Evolutionary conservation across 1,140 invertebrate genomes (phyloP), one percentile per base, ranked within the genome.

Genomic region (Holotrichia oblita): DNA sequence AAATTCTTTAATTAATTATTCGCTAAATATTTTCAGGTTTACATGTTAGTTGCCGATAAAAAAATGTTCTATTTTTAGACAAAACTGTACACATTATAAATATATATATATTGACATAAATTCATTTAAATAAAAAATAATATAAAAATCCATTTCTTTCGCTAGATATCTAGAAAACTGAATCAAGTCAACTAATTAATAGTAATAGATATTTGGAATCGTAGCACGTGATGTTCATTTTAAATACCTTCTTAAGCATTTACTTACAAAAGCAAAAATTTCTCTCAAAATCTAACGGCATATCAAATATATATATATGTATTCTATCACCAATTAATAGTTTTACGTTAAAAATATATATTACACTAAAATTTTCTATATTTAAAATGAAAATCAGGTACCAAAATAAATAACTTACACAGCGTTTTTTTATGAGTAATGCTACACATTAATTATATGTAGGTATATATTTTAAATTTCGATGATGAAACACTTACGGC

Each of bases 321-420:
- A 22, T 55, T 55, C 48, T 69, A 69, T 34, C 61, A 17, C 61
- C 61, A 6, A 69, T 55, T 55, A 55, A 55, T n/a, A 55, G 48
- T 17, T 6, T 17, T 44, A 41, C 40, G 22, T 40, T 40, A 74
- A 74, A 74, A 42, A 74, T 34, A 34, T 41, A 73, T 17, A 42
- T 41, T 74, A 34, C 41, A 27, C 34, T 27, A 40, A 34, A n/a
- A 14, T 34, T 34, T 34, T 72, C 22, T 72, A 72, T 72, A 74
- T 74, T 74, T 74, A 74, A 74, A 74, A 74, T 42, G 73, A 74
- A 74, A 74, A 74, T 41, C 73, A 74, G 73, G 73, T 41, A 74
- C 34, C n/a, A 42, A 74, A 41, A 17, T 69, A 69, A 69, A 69
- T 69, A 69, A 69, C 20, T 69, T 69, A 69, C 22, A 34, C 27